Evolutionary conservation across 2,888 invertebrate genomes (phyloP).

Genomic region (Vannuccia rotundouncinata): DNA sequence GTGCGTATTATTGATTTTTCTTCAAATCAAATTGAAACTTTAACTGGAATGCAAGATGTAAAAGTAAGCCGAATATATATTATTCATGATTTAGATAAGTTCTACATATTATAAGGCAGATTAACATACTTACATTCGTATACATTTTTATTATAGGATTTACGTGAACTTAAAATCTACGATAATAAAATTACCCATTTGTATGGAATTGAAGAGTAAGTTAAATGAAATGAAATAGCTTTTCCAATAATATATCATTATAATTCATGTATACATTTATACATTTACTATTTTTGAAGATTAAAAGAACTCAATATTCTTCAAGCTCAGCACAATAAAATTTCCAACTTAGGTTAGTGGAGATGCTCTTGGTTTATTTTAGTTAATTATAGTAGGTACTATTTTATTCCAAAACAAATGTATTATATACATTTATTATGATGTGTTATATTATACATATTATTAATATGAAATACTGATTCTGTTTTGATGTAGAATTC

Average conservation of each 20-base stretch:
- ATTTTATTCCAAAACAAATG: no score
- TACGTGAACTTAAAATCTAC: conserved; percentile 6
- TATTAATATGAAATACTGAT: no score
- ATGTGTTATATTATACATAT: no score
- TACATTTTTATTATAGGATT: not conserved
- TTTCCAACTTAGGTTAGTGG: not conserved
- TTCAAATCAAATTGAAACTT: not conserved
- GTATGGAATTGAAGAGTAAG: conserved; percentile 1
- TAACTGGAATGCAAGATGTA: not conserved
- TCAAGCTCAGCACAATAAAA: conserved; percentile 10
- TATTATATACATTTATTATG: no score
- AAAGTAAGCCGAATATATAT: not conserved
- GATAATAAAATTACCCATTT: not conserved
- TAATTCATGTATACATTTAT: no score
- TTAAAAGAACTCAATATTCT: conserved; percentile 4
- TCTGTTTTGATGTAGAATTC: not conserved
- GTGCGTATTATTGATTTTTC: not conserved
- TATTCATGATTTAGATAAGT: not conserved
- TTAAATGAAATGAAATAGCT: no score
- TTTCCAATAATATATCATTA: no score
- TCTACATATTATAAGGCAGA: not conserved
- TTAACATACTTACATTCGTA: no score
- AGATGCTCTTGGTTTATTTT: no score
- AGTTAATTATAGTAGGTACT: not conserved
- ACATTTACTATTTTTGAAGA: no score